phyloP scores from a whole-genome alignment of 2,888 invertebrate genomes.

The Phymatocera aterrima region DNA sequence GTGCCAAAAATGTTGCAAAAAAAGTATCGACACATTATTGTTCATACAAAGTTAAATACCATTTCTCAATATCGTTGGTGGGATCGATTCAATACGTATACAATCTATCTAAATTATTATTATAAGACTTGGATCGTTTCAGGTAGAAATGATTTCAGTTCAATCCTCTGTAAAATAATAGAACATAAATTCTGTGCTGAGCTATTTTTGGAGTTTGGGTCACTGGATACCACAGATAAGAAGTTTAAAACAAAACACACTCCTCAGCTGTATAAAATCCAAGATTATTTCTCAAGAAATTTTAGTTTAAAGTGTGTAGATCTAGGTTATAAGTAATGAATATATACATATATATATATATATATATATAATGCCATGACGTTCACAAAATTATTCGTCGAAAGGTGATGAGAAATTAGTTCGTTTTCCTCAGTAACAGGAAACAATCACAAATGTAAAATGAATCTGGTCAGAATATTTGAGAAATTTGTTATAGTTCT shows the following conservation, averaged over 20 bases:
- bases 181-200: not conserved
- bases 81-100: no score
- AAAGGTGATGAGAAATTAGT: no score
- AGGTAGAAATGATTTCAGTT: not conserved
- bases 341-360: no score
- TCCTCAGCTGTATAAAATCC: not conserved
- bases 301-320: no score
- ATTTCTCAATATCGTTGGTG: not conserved
- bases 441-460: no score
- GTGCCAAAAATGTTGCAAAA: not conserved
- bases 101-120: not conserved
- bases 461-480: no score
- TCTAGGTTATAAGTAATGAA: no score
- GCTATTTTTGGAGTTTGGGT: not conserved
- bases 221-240: not conserved
- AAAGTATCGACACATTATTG: not conserved
- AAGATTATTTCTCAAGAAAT: not conserved
- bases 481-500: no score
- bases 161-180: not conserved
- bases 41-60: not conserved
- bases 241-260: not conserved
- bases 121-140: not conserved
- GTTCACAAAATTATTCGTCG: no score
- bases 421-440: no score
- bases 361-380: no score